phyloP scores from a whole-genome alignment of 2,113 vertebrate genomes.

The Myrmecophaga tridactyla region DNA sequence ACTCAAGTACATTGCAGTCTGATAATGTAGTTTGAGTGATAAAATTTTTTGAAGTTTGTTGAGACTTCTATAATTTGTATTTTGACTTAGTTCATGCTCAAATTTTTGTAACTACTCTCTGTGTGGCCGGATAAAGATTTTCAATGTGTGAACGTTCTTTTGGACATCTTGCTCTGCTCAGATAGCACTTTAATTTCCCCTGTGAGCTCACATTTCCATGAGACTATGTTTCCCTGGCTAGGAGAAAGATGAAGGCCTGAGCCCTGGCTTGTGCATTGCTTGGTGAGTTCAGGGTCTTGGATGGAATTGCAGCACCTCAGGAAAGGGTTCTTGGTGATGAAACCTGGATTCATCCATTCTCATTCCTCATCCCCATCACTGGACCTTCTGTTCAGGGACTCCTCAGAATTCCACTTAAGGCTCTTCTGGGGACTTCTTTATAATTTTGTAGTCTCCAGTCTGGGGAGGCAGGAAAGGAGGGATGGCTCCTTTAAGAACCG shows the following conservation, averaged over 20 bases:
- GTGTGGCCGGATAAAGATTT: neutral
- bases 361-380: neutral
- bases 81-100: neutral
- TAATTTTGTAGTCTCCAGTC: neutral
- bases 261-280: neutral
- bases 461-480: neutral
- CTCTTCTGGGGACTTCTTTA: neutral
- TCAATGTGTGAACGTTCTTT: neutral
- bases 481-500: neutral
- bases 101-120: neutral
- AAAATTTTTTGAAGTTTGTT: neutral
- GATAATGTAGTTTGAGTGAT: neutral
- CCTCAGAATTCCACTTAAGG: neutral
- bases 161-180: neutral
- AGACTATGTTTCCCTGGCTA: neutral
- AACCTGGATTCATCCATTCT: neutral
- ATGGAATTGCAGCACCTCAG: neutral
- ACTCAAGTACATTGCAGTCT: neutral
- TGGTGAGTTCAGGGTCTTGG: neutral
- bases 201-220: neutral
- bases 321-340: neutral
- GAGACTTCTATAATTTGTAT: neutral
- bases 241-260: neutral
- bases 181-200: neutral
- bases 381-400: neutral